These are phyloP conservation scores for Radopholus similis DNA, from an alignment of 1,140 invertebrate species.

Conservation along the genomic window DNA sequence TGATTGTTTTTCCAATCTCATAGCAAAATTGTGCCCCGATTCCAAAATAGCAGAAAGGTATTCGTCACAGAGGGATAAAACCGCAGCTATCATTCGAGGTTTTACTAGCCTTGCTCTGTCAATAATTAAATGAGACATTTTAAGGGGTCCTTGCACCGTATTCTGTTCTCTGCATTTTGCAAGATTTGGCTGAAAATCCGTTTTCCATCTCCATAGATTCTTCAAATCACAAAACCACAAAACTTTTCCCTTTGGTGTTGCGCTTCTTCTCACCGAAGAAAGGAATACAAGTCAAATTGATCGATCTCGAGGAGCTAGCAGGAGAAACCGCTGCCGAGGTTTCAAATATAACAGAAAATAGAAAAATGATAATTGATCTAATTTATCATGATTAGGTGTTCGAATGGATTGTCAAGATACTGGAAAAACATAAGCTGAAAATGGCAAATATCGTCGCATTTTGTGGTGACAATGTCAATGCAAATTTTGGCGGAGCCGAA, in stretches of 20 bases:
- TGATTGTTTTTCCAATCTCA: background rate
- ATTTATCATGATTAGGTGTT: background rate
- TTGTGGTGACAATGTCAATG: background rate
- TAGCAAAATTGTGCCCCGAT: background rate
- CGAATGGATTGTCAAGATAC: background rate
- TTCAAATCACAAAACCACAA: background rate
- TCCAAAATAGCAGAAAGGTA: background rate
- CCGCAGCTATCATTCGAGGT: background rate
- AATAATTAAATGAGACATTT: background rate
- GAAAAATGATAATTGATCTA: background rate
- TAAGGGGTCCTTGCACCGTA: background rate
- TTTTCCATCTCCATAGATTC: background rate
- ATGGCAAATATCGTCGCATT: background rate
- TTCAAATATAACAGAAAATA: too few relatives aligned
- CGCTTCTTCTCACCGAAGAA: background rate
- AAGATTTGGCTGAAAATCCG: background rate
- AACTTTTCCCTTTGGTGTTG: background rate
- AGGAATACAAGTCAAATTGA: background rate
- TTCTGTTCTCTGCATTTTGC: background rate
- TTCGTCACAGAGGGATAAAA: background rate
- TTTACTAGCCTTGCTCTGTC: background rate
- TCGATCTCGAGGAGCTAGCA: background rate
- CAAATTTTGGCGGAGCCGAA: background rate
- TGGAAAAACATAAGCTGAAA: background rate
- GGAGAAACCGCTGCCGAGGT: background rate